Percentiles rank a stretch among this genome's conserved stretches.
Conservation (phyloP, 2,888 invertebrate genomes). For the Atrina japonica region DNA sequence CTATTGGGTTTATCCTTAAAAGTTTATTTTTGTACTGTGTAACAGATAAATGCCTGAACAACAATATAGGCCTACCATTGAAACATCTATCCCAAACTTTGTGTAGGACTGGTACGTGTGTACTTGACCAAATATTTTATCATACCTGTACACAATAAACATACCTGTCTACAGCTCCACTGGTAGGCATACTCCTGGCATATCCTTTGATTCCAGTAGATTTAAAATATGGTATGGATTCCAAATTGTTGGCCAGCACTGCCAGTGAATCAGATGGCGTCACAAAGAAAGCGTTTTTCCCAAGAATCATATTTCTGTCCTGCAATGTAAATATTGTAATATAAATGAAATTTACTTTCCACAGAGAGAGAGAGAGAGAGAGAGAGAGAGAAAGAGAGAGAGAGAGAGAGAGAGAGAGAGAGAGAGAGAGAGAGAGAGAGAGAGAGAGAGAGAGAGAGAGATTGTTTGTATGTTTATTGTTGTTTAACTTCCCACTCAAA, state of each 20-base stretch:
- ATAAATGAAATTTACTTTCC: not conserved
- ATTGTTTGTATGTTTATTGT: no score
- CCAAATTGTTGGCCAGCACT: slow-evolving; percentile 93
- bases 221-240: slow-evolving; percentile 96
- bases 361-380: no score
- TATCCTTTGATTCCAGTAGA: slow-evolving; percentile 93
- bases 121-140: not conserved
- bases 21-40: no score
- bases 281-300: slow-evolving; percentile 97
- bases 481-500: no score
- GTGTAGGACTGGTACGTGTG: no score
- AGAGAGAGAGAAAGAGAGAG: no score
- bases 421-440: not conserved
- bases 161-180: slow-evolving; percentile 92
- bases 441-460: no score
- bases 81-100: no score
- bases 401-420: not conserved
- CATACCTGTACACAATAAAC: slow-evolving; percentile 3
- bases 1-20: no score
- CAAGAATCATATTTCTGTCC: slow-evolving; percentile 99
- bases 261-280: slow-evolving; percentile 98
- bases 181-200: slow-evolving; percentile 99
- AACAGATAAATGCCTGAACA: no score
- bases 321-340: slow-evolving; percentile 73
- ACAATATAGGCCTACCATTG: no score